Conservation (phyloP, 2,888 invertebrate genomes). For the Lysandra bellargus region DNA sequence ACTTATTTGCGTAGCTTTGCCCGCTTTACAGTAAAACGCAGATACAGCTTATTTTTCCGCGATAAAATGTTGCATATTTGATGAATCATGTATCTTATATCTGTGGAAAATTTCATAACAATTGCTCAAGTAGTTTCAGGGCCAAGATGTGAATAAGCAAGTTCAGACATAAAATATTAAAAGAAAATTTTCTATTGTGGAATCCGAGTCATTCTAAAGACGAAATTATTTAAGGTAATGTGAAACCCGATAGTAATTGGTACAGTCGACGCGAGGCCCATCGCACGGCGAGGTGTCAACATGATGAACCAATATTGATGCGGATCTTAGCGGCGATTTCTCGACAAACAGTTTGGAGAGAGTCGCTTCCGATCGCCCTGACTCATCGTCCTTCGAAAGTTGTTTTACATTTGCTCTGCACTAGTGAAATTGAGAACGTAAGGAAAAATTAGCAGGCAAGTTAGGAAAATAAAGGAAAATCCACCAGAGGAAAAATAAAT, state of each 20-base stretch:
- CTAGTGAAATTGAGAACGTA: neutral
- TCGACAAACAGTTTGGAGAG: conserved; percentile 21
- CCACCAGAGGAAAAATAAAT: neutral
- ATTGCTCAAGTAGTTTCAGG: too few relatives aligned
- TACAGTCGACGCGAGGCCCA: neutral
- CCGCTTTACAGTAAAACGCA: too few relatives aligned
- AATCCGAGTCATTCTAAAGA: neutral
- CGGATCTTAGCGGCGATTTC: conserved; percentile 23
- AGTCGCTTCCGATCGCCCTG: conserved; percentile 6
- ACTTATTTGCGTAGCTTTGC: neutral
- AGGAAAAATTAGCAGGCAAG: too few relatives aligned
- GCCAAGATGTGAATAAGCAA: too few relatives aligned
- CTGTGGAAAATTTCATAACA: too few relatives aligned
- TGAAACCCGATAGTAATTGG: neutral
- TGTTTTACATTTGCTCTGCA: neutral
- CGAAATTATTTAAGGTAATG: neutral
- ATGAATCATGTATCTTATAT: too few relatives aligned
- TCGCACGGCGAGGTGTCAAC: neutral
- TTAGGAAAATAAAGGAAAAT: neutral
- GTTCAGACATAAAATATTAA: neutral
- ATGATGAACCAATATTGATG: conserved; percentile 20
- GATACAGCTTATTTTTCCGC: too few relatives aligned
- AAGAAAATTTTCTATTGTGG: neutral
- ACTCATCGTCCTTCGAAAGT: conserved; percentile 26
- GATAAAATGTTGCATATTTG: too few relatives aligned